Conservation (phyloP, 2,888 invertebrate species). For the Nomada lathburiana region DNA sequence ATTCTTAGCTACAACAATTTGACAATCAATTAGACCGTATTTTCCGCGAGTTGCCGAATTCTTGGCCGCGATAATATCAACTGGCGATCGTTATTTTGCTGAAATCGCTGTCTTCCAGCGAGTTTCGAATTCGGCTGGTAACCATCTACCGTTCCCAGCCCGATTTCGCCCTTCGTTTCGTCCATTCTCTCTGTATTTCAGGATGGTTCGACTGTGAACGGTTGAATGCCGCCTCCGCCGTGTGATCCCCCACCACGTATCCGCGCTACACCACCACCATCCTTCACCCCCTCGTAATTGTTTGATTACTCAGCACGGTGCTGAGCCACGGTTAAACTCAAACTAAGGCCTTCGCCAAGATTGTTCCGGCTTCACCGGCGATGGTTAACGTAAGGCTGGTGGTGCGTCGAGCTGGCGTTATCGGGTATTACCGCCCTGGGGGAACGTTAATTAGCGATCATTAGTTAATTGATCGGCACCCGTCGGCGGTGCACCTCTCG, state of each 20-base stretch:
- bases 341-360: constrained; percentile 80
- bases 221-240: constrained; percentile 52
- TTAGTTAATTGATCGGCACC: constrained; percentile 79
- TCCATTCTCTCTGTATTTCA: constrained; percentile 59
- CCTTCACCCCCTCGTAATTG: constrained; percentile 78
- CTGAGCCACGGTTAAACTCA: constrained; percentile 82
- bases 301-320: constrained; percentile 84
- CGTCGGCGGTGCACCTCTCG: constrained; percentile 66
- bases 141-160: constrained; percentile 48
- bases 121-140: constrained; percentile 57
- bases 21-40: constrained; percentile 82
- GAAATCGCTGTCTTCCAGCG: constrained; percentile 75
- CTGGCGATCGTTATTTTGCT: constrained; percentile 82
- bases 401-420: constrained; percentile 69
- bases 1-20: constrained; percentile 79
- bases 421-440: constrained; percentile 75
- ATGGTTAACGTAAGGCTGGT: constrained; percentile 70
- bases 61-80: constrained; percentile 78
- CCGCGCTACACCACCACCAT: constrained; percentile 33
- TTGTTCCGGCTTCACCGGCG: constrained; percentile 68
- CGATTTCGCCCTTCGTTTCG: constrained; percentile 54
- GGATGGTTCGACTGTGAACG: constrained; percentile 54
- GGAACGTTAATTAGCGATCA: constrained; percentile 78
- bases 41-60: constrained; percentile 75
- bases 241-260: constrained; percentile 49